These are phyloP conservation scores for Chiroxiphia lanceolata DNA, from an alignment of 2,797 vertebrate species.

Conservation along the genomic window DNA sequence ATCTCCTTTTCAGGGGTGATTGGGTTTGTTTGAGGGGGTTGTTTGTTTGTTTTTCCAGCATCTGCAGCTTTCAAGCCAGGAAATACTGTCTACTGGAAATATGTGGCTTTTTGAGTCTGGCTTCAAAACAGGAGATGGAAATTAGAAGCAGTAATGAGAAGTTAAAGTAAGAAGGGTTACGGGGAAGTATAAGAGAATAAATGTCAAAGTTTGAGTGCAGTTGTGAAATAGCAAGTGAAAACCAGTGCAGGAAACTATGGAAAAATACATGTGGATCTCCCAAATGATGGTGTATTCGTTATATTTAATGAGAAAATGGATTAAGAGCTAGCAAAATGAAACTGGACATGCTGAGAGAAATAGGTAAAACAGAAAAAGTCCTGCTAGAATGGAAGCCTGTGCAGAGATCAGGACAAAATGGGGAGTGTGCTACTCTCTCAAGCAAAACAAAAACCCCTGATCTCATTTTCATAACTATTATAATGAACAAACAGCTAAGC, in stretches of 20 bases:
- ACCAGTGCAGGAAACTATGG: background rate
- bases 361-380: background rate
- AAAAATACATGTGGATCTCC: background rate
- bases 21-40: background rate
- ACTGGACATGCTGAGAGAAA: background rate
- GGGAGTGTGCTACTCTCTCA: background rate
- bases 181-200: background rate
- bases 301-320: background rate
- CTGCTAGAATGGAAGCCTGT: background rate
- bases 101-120: background rate
- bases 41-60: background rate
- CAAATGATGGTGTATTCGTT: background rate
- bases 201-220: background rate
- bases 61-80: background rate
- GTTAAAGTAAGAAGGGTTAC: background rate
- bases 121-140: background rate
- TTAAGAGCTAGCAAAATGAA: background rate
- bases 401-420: background rate
- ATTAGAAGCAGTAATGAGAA: background rate
- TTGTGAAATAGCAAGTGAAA: background rate
- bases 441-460: background rate
- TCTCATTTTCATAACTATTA: background rate
- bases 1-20: rapidly evolving
- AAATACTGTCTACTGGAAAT: background rate
- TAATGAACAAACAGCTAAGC: background rate